phyloP scores from a whole-genome alignment of 64 coral and sea anemone genomes.

The Acropora yongei region DNA sequence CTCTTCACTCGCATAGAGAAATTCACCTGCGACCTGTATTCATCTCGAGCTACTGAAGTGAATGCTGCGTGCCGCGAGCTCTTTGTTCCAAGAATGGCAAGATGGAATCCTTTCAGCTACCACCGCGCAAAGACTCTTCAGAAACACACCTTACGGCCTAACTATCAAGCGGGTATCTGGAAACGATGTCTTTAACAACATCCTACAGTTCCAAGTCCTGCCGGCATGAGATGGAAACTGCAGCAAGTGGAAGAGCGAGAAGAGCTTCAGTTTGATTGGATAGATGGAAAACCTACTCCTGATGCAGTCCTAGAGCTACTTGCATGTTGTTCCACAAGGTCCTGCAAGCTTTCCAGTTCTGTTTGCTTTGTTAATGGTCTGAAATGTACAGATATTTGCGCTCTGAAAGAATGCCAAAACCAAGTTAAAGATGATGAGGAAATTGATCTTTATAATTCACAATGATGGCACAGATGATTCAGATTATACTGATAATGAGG shows the following conservation, averaged over 20 bases:
- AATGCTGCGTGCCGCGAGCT: conserved; percentile 24
- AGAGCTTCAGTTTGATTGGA: conserved; percentile 7
- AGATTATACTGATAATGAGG: background rate
- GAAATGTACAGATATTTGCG: background rate
- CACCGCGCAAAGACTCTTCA: conserved; percentile 28
- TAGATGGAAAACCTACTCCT: conserved; percentile 16
- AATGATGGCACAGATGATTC: background rate
- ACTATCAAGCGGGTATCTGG: conserved; percentile 47
- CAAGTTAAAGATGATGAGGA: background rate
- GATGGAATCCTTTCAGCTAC: conserved; percentile 30
- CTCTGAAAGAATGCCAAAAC: background rate
- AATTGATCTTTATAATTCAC: background rate
- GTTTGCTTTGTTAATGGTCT: background rate
- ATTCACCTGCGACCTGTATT: conserved; percentile 30
- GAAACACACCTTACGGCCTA: conserved; percentile 35
- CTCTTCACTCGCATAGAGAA: conserved; percentile 2
- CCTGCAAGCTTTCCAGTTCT: background rate
- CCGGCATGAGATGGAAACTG: conserved; percentile 23
- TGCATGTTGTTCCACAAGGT: background rate
- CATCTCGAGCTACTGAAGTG: conserved; percentile 8
- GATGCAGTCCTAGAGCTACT: background rate
- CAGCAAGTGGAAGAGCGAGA: background rate
- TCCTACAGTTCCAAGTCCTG: conserved; percentile 26
- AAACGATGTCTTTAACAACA: conserved; percentile 14
- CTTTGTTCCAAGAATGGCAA: conserved; percentile 45